phyloP scores from a whole-genome alignment of 2,113 vertebrate species.

The Notiomystis cincta region DNA sequence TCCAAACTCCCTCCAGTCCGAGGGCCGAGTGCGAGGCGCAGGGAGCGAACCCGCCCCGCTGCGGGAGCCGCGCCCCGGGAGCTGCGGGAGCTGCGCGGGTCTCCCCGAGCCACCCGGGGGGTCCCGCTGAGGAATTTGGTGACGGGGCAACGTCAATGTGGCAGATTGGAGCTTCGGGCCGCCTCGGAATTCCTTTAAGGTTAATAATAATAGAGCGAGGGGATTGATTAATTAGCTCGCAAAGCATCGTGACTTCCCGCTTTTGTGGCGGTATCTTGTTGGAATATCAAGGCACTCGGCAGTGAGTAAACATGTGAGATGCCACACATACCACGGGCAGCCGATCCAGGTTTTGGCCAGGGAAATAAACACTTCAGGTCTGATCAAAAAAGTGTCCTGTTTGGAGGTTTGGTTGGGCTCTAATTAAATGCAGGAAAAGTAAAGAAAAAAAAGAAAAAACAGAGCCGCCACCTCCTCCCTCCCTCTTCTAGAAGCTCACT shows the following conservation, averaged over 20 bases:
- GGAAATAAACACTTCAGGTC: constrained; percentile 8
- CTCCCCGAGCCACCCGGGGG: neutral
- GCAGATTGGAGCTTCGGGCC: neutral
- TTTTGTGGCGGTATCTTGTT: neutral
- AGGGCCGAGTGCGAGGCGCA: too few species aligned
- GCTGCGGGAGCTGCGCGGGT: neutral
- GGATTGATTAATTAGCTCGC: constrained; percentile 30
- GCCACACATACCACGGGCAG: neutral
- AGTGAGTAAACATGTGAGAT: neutral
- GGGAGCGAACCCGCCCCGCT: neutral
- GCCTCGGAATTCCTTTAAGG: constrained; percentile 31
- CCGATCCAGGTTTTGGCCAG: neutral
- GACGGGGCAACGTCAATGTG: neutral
- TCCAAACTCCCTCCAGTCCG: neutral
- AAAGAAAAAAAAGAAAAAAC: neutral
- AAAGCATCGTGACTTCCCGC: neutral
- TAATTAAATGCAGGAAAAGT: neutral
- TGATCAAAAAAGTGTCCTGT: neutral
- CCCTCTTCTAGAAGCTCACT: neutral
- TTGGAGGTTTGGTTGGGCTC: neutral
- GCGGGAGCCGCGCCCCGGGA: too few species aligned
- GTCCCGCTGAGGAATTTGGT: neutral
- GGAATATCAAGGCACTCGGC: neutral
- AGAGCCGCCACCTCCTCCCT: neutral
- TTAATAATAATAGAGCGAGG: neutral